These are phyloP conservation scores for Nebria ingens DNA, from an alignment of 1,140 invertebrate species.

Conservation along the genomic window DNA sequence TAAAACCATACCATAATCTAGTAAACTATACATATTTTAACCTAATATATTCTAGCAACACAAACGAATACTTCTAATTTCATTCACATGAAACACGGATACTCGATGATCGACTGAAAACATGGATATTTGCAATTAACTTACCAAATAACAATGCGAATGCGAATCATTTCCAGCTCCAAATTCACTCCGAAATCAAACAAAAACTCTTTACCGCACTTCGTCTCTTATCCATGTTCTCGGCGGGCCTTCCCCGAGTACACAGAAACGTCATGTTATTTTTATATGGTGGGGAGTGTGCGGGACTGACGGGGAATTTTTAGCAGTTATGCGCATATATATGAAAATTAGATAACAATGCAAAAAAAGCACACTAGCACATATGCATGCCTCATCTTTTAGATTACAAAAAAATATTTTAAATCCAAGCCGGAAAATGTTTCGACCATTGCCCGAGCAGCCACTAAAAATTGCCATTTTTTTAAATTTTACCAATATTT, in stretches of 20 bases:
- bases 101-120: background rate
- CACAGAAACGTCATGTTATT: background rate
- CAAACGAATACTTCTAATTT: background rate
- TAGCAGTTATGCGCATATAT: no score
- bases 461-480: no score
- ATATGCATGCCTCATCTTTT: no score
- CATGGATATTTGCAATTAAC: background rate
- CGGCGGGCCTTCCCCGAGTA: background rate
- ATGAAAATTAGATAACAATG: no score
- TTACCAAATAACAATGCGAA: conserved; percentile 1
- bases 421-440: no score
- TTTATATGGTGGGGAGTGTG: background rate
- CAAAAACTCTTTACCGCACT: background rate
- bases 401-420: no score
- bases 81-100: background rate
- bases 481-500: no score
- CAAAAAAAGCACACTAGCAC: no score
- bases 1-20: background rate
- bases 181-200: no score
- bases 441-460: no score
- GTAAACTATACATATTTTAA: background rate
- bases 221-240: background rate
- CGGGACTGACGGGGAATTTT: background rate
- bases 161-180: no score
- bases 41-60: background rate